phyloP scores from a whole-genome alignment of 2,888 invertebrate species.

The Tetragonula carbonaria region DNA sequence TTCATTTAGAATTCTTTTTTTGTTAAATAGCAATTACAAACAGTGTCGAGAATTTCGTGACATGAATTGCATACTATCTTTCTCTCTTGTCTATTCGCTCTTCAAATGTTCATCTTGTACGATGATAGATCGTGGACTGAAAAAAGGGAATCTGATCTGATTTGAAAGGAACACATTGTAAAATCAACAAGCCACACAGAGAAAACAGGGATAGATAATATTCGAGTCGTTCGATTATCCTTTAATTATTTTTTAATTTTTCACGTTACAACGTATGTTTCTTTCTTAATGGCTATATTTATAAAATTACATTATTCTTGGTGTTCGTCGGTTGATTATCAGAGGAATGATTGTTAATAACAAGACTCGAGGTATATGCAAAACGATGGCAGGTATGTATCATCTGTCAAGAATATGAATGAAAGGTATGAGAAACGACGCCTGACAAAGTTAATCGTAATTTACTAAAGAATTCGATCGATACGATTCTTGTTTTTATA shows the following conservation, averaged over 20 bases:
- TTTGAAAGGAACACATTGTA: not conserved
- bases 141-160: not conserved
- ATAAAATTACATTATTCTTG: conserved; percentile 41
- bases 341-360: conserved; percentile 8
- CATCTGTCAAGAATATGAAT: not conserved
- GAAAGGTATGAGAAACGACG: not conserved
- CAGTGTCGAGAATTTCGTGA: not conserved
- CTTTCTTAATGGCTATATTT: conserved; percentile 15
- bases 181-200: not conserved
- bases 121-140: not conserved
- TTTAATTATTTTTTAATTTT: conserved; percentile 1
- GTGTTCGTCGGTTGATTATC: conserved; percentile 36
- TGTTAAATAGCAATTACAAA: conserved; percentile 24
- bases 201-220: not conserved
- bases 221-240: conserved; percentile 5
- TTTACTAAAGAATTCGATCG: conserved; percentile 11
- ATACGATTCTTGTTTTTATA: not conserved
- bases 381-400: not conserved
- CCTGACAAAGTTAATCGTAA: not conserved
- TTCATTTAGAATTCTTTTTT: conserved; percentile 8
- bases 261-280: conserved; percentile 24
- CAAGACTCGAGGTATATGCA: not conserved
- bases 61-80: not conserved
- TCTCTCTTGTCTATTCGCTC: not conserved
- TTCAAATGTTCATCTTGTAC: not conserved